A percentile compares a stretch with the other conserved stretches of the same genome.
Evolutionary conservation across 2,888 invertebrate species (phyloP).

Genomic region (Seira ritae): DNA sequence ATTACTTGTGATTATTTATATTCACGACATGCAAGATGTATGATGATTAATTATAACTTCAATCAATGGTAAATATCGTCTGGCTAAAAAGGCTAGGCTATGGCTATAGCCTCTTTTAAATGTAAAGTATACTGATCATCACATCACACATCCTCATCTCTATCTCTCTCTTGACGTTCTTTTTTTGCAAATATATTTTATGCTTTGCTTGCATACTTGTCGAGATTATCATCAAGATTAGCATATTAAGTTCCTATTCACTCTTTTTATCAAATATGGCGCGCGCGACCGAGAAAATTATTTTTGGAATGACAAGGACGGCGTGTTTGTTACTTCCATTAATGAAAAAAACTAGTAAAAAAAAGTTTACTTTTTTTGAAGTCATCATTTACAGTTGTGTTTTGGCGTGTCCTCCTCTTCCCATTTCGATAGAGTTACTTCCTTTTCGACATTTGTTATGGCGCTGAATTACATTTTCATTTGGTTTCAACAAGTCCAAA

Average conservation of each 20-base stretch:
- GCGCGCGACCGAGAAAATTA: slow-evolving; percentile 60
- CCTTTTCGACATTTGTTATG: not conserved
- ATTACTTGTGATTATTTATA: slow-evolving; percentile 4
- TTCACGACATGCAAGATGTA: slow-evolving; percentile 4
- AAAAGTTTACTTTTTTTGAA: not conserved
- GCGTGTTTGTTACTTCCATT: slow-evolving; percentile 3
- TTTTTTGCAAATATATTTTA: too few relatives aligned
- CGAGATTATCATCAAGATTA: not conserved
- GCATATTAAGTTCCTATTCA: slow-evolving; percentile 3
- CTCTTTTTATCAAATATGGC: slow-evolving; percentile 44
- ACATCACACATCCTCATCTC: not conserved
- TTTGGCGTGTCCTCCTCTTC: not conserved
- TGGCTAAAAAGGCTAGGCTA: not conserved
- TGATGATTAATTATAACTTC: slow-evolving; percentile 12
- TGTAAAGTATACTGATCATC: not conserved
- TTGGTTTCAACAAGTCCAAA: too few relatives aligned
- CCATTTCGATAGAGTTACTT: not conserved
- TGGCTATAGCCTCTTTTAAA: not conserved
- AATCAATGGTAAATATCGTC: slow-evolving; percentile 11
- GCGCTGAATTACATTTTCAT: too few relatives aligned
- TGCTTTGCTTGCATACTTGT: too few relatives aligned
- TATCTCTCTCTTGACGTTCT: not conserved
- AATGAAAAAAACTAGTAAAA: not conserved
- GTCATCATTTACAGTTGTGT: not conserved
- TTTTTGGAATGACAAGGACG: slow-evolving; percentile 62